A percentile compares a stretch with the other conserved stretches of the same genome.
Conservation (phyloP, 2,888 invertebrate species). For the Trachelus iudaicus region DNA sequence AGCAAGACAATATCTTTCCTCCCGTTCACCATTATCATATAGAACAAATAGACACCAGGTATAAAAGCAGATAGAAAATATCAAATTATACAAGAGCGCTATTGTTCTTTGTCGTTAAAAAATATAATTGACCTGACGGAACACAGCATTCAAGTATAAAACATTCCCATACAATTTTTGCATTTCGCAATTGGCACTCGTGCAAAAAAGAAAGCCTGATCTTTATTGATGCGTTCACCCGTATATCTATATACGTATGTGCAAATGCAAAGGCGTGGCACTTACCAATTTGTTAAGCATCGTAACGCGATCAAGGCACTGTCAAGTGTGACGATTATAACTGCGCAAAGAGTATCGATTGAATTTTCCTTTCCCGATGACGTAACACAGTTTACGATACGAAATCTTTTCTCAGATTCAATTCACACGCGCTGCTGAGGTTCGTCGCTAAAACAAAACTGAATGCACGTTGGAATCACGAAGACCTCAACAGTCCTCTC, state of each 20-base stretch:
- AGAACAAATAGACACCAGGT: background rate
- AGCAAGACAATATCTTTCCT: background rate
- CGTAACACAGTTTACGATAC: background rate
- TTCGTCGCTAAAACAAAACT: slow-evolving; percentile 1
- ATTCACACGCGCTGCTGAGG: background rate
- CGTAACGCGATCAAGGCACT: background rate
- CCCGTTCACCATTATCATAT: background rate
- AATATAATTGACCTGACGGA: background rate
- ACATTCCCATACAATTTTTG: background rate
- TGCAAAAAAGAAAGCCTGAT: background rate
- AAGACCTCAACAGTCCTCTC: background rate
- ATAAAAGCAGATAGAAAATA: background rate
- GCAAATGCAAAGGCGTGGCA: background rate
- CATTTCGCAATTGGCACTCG: background rate
- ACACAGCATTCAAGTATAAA: background rate
- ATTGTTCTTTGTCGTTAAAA: background rate
- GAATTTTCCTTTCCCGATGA: background rate
- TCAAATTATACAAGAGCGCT: background rate
- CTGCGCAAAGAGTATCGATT: background rate
- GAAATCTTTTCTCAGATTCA: background rate
- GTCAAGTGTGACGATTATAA: background rate
- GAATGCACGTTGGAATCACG: background rate
- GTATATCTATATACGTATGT: background rate
- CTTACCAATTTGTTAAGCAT: background rate
- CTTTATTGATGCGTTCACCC: background rate